Base-by-base conservation (phyloP, 2,113 vertebrate genomes). In the Coptodon bakossiorum region DNA sequence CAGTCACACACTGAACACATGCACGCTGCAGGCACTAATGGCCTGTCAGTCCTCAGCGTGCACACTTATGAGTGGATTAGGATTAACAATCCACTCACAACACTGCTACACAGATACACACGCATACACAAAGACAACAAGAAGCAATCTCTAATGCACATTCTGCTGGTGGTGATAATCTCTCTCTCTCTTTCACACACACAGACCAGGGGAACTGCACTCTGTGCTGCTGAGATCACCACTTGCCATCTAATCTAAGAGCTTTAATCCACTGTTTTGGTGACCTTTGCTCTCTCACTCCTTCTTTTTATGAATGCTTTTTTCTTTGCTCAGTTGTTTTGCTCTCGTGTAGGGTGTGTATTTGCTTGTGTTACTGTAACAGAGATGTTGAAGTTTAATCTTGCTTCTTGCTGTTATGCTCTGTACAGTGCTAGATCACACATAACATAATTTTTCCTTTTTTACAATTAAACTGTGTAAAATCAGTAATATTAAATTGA, bases 221-320 rank as follows among this genome's bases (percentile, higher is more conserved):
- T 92, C 90, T 94, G 85, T 82, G 86, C 93, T 89, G 88, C 83
- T 88, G 81, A 92, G 48, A 90, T 89, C 87, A 91, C 90, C 93
- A 92, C 87, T 94, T 93, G 91, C 63, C 92, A 83, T 91, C 89
- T 92, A 94, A 94, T 95, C 94, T 91, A n/a, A 78, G 86, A 79
- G 59, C 40, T 91, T 85, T 94, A 94, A 95, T 94, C 90, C 91
- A 86, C 83, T 82, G 86, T 87, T 91, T 87, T 38, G 50, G 43
- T 71, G 56, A 52, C 83, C 87, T 16, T 87, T 83, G 38, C 57
- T 4, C 53, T 48, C 31, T 27, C 78, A 9, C 36, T 56, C 48
- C 56, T 11, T 71, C 66, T 43, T 56, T 68, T 53, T 16, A 27
- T 36, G 61, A 52, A 22, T 71, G 36, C 10, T 17, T 40, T 50